phyloP scores from a whole-genome alignment of 2,113 vertebrate genomes.

The Rhea pennata region DNA sequence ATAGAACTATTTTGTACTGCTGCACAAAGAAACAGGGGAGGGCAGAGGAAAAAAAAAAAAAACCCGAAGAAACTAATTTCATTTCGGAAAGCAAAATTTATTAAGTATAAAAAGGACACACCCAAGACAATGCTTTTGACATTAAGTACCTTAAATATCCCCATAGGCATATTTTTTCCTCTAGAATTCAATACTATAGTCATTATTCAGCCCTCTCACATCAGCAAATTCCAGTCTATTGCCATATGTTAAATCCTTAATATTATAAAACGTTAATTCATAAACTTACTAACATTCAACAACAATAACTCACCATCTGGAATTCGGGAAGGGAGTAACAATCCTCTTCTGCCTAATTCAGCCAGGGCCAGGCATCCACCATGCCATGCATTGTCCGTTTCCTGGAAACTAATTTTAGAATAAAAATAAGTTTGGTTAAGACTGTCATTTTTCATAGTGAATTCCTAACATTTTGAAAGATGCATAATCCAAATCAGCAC shows the following conservation, averaged over 20 bases:
- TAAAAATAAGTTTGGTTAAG: not conserved
- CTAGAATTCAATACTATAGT: not conserved
- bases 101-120: slow-evolving; percentile 36
- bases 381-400: slow-evolving; percentile 93
- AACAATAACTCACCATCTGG: slow-evolving; percentile 82
- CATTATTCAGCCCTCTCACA: not conserved
- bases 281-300: not conserved
- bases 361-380: slow-evolving; percentile 95
- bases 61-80: slow-evolving; percentile 36
- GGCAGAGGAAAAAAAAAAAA: slow-evolving; percentile 25
- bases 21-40: not conserved
- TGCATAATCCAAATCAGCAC: not conserved
- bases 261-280: not conserved
- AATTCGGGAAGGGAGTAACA: slow-evolving; percentile 91
- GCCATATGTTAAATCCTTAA: not conserved
- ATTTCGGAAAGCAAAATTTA: slow-evolving; percentile 58
- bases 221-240: not conserved
- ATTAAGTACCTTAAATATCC: not conserved
- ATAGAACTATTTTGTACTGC: slow-evolving; percentile 14
- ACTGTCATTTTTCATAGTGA: not conserved
- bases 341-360: slow-evolving; percentile 92
- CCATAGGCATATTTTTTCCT: not conserved
- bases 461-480: not conserved
- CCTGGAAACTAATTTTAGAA: slow-evolving; percentile 86
- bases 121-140: slow-evolving; percentile 35